A percentile compares a stretch with the other conserved stretches of the same genome.
phyloP scores from a whole-genome alignment of 2,113 vertebrate species.

The Mustelus asterias region DNA sequence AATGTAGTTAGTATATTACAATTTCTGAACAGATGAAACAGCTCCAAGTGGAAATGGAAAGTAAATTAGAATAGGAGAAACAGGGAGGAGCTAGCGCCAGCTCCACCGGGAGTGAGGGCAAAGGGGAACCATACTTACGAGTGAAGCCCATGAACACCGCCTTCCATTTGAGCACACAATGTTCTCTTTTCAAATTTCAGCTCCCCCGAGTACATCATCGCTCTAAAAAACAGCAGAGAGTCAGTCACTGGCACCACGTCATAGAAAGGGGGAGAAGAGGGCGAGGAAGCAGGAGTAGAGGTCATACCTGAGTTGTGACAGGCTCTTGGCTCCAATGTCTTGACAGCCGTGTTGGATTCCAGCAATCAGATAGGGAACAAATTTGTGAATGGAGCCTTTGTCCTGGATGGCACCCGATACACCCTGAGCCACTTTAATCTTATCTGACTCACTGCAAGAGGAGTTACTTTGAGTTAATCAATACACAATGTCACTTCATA shows the following conservation, averaged over 20 bases:
- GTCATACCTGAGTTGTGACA: constrained; percentile 86
- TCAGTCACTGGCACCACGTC: background rate
- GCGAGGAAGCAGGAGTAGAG: background rate
- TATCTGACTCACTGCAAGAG: constrained; percentile 78
- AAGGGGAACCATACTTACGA: constrained; percentile 63
- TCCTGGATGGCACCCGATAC: constrained; percentile 94
- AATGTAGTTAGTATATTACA: too few relatives aligned
- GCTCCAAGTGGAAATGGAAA: background rate
- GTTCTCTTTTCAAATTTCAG: constrained; percentile 98
- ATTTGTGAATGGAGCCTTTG: constrained; percentile 97
- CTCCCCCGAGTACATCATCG: constrained; percentile 97
- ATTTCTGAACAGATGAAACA: background rate
- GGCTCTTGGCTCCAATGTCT: constrained; percentile 90
- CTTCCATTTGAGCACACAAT: constrained; percentile 83
- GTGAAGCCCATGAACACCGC: constrained; percentile 89
- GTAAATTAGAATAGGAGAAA: background rate
- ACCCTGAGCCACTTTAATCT: constrained; percentile 96
- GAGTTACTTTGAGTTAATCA: background rate
- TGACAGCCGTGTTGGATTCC: constrained; percentile 96
- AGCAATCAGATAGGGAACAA: constrained; percentile 88
- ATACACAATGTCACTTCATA: background rate
- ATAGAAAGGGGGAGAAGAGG: background rate
- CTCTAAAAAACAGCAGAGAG: constrained; percentile 53
- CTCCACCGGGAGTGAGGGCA: background rate
- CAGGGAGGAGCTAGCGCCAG: background rate